Evolutionary conservation across 2,113 vertebrate genomes (phyloP).

Genomic region (Oreochromis tanganicae): DNA sequence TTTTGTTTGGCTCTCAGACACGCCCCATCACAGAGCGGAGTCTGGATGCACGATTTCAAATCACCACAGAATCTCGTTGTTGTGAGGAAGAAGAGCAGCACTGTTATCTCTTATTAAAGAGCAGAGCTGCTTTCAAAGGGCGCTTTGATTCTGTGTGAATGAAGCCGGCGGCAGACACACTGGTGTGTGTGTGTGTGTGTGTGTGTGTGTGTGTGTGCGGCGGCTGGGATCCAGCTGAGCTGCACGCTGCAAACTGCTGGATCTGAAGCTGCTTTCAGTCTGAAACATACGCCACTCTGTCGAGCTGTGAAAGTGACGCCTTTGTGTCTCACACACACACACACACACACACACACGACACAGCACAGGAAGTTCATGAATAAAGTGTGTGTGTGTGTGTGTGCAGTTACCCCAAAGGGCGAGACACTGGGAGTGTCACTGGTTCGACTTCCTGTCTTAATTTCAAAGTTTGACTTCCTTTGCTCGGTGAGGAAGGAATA

Average conservation of each 20-base stretch:
- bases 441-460: background rate
- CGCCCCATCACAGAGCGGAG: background rate
- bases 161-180: background rate
- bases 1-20: background rate
- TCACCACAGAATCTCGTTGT: background rate
- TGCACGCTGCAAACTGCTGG: background rate
- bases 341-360: background rate
- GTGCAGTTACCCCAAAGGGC: background rate
- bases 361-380: background rate
- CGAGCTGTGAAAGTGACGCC: background rate
- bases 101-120: background rate
- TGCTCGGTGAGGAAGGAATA: background rate
- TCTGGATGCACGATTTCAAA: background rate
- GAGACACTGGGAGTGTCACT: background rate
- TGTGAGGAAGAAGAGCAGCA: background rate
- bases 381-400: background rate
- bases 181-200: background rate
- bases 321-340: background rate
- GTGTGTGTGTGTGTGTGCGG: rapidly evolving
- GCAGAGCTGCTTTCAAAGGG: background rate
- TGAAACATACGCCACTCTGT: background rate
- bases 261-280: background rate
- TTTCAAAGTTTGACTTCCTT: background rate
- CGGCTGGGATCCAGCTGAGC: background rate
- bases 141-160: background rate